Conservation (phyloP, 2,888 invertebrate genomes). For the Agrotis segetum region DNA sequence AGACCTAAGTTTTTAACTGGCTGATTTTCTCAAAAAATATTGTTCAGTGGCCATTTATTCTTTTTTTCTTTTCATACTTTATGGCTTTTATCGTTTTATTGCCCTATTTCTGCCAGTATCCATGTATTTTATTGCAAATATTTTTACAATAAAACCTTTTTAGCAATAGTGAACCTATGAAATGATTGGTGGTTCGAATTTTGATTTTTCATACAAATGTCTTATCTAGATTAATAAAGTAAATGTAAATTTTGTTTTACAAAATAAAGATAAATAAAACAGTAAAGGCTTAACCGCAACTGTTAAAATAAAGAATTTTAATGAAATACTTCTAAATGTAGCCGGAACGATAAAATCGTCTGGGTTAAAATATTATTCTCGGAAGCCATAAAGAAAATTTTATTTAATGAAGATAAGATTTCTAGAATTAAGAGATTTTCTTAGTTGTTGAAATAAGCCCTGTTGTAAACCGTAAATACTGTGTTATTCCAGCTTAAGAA, state of each 20-base stretch:
- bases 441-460: conserved; percentile 69
- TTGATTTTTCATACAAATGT: not conserved
- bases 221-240: not conserved
- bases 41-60: not conserved
- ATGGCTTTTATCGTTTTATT: conserved; percentile 9
- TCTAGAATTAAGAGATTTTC: conserved; percentile 78
- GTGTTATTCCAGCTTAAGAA: conserved; percentile 36
- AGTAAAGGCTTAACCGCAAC: conserved; percentile 56
- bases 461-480: conserved; percentile 41
- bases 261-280: conserved; percentile 31
- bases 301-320: conserved; percentile 69
- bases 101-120: not conserved
- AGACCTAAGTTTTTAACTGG: conserved; percentile 9
- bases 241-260: not conserved
- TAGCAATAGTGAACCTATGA: not conserved
- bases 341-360: conserved; percentile 81
- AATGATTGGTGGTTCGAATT: not conserved
- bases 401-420: conserved; percentile 80
- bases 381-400: conserved; percentile 87
- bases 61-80: not conserved
- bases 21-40: conserved; percentile 19
- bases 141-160: not conserved
- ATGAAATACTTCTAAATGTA: conserved; percentile 80
- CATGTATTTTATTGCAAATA: not conserved
- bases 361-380: conserved; percentile 84